These are phyloP conservation scores for Hypomecis punctinalis DNA, from an alignment of 2,888 invertebrate species.

Conservation along the genomic window DNA sequence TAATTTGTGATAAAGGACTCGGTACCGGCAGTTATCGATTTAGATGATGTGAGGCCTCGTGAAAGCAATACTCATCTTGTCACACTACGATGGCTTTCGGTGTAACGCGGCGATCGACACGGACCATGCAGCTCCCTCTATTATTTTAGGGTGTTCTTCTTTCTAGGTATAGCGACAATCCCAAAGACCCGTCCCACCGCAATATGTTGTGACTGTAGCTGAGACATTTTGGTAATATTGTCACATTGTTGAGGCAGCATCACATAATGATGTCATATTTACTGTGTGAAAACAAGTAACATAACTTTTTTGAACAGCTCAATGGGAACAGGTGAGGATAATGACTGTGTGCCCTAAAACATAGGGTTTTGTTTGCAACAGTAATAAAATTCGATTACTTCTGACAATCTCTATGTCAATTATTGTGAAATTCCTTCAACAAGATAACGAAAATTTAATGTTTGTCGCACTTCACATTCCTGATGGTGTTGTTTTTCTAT, in stretches of 20 bases:
- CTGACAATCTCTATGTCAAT: constrained; percentile 35
- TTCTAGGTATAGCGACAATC: constrained; percentile 79
- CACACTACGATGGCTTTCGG: constrained; percentile 55
- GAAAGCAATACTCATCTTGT: constrained; percentile 60
- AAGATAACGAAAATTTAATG: constrained; percentile 58
- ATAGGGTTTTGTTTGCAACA: constrained; percentile 53
- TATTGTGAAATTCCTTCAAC: constrained; percentile 58
- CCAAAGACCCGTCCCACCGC: constrained; percentile 68
- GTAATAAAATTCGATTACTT: constrained; percentile 40
- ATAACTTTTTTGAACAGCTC: constrained; percentile 84
- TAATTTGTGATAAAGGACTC: constrained; percentile 75
- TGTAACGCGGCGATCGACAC: constrained; percentile 52
- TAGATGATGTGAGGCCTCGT: constrained; percentile 71
- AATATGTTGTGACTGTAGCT: constrained; percentile 75
- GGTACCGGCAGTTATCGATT: constrained; percentile 69
- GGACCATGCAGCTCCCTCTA: constrained; percentile 63
- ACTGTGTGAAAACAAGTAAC: constrained; percentile 80
- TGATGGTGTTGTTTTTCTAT: constrained; percentile 57
- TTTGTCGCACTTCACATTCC: constrained; percentile 46
- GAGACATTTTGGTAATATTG: constrained; percentile 77
- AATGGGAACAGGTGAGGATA: constrained; percentile 83
- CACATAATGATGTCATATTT: constrained; percentile 81
- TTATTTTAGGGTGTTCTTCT: constrained; percentile 84
- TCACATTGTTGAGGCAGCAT: constrained; percentile 79
- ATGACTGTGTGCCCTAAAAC: constrained; percentile 72